phyloP scores from a whole-genome alignment of 2,797 vertebrate genomes.

The Peromyscus attwateri region DNA sequence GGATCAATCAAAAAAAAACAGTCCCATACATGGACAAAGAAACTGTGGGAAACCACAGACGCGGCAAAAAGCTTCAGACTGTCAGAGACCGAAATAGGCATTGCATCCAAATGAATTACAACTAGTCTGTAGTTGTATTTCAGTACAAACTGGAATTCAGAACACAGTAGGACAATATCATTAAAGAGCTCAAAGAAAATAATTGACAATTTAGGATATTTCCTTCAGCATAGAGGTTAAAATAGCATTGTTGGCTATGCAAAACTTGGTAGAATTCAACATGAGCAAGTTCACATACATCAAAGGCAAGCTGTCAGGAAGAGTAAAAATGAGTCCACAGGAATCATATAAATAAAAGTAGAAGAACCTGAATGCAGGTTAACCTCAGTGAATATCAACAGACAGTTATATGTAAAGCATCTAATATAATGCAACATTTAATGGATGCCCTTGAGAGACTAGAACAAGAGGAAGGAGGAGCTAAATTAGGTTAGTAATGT shows the following conservation, averaged over 20 bases:
- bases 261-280: background rate
- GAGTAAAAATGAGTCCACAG: background rate
- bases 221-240: background rate
- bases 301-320: background rate
- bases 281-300: background rate
- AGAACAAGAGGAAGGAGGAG: background rate
- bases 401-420: background rate
- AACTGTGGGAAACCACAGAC: background rate
- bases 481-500: background rate
- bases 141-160: background rate
- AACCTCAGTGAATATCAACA: background rate
- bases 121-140: background rate
- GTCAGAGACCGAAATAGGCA: background rate
- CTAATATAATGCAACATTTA: background rate
- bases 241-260: background rate
- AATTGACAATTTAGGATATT: background rate
- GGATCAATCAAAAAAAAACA: background rate
- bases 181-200: background rate
- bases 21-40: too few relatives aligned
- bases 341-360: background rate
- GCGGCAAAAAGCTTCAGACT: background rate
- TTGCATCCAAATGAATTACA: background rate
- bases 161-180: background rate
- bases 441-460: background rate
- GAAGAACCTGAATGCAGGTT: background rate